These are phyloP conservation scores for Mormyrops boulengeri DNA, from an alignment of 2,797 vertebrate species.

Conservation along the genomic window DNA sequence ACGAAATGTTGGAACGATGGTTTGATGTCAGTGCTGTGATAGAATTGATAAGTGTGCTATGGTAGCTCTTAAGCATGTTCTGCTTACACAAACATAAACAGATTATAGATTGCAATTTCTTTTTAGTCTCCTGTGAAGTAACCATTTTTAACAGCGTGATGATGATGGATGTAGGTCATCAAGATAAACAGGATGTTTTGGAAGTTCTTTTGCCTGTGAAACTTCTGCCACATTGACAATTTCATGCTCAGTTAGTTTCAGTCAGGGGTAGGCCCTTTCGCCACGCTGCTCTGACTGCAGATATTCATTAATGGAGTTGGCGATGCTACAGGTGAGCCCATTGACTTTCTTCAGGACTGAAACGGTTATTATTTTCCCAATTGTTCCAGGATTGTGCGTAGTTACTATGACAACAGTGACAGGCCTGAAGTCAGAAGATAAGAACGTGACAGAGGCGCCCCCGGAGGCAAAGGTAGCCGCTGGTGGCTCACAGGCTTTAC, in stretches of 20 bases:
- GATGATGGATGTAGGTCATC: neutral
- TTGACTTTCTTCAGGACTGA: slow-evolving; percentile 47
- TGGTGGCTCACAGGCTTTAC: slow-evolving; percentile 38
- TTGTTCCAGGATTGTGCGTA: slow-evolving; percentile 61
- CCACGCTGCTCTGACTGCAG: neutral
- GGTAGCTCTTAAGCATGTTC: neutral
- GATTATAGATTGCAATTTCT: neutral
- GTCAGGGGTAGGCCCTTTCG: neutral
- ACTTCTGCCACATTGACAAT: neutral
- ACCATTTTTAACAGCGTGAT: neutral
- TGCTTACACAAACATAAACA: neutral
- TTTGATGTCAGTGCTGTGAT: neutral
- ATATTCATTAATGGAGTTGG: slow-evolving; percentile 1
- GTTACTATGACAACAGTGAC: slow-evolving; percentile 84
- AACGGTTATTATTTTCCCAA: slow-evolving; percentile 39
- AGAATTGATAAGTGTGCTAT: neutral
- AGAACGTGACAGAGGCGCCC: slow-evolving; percentile 73
- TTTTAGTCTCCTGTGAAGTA: neutral
- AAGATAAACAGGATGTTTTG: neutral
- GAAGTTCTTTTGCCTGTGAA: neutral
- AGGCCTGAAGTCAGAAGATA: slow-evolving; percentile 72
- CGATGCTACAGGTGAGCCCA: slow-evolving; percentile 24
- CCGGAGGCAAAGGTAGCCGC: slow-evolving; percentile 40
- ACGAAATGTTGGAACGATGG: neutral
- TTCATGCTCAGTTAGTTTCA: neutral